phyloP scores from a whole-genome alignment of 2,797 vertebrate species.

The Moxostoma hubbsi region DNA sequence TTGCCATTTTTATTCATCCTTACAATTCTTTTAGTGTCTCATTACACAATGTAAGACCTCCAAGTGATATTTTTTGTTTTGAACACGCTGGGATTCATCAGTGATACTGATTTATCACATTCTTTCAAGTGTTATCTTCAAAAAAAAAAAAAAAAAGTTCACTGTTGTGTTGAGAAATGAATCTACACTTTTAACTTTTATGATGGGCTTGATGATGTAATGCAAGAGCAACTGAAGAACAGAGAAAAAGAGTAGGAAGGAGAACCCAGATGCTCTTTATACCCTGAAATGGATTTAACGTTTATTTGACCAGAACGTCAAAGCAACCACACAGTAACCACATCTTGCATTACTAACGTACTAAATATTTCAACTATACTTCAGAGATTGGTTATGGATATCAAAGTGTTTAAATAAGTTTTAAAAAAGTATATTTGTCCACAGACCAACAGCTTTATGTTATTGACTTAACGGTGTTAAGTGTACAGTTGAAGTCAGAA shows the following conservation, averaged over 20 bases:
- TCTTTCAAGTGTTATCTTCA: neutral
- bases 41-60: neutral
- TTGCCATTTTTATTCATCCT: neutral
- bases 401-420: no score
- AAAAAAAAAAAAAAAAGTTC: neutral
- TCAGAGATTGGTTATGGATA: neutral
- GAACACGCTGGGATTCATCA: neutral
- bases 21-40: neutral
- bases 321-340: neutral
- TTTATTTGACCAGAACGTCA: neutral
- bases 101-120: neutral
- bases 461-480: no score
- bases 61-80: neutral
- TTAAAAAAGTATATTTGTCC: no score
- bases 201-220: conserved; percentile 17
- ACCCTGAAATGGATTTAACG: conserved; percentile 9
- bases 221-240: conserved; percentile 6
- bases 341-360: neutral
- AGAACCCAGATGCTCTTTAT: neutral
- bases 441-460: no score
- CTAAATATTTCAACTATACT: neutral
- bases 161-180: neutral
- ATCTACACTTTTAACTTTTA: neutral
- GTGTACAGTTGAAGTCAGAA: no score
- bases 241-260: neutral